Conservation (phyloP, 1,140 invertebrate genomes). For the Chlorops oryzae region DNA sequence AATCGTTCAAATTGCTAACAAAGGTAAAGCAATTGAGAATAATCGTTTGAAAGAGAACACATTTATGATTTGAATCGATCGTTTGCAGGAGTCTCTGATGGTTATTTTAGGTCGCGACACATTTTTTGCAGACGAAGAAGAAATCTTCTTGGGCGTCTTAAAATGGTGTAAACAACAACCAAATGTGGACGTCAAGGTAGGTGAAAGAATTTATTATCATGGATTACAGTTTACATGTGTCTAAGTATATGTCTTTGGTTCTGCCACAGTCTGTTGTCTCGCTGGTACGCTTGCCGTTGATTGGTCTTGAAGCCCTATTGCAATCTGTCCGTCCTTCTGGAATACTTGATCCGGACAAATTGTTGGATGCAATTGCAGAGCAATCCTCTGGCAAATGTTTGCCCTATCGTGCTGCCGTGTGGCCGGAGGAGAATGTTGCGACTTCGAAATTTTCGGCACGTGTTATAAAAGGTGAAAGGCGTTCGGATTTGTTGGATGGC, state of each 20-base stretch:
- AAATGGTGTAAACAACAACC: constrained; percentile 78
- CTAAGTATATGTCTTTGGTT: constrained; percentile 10
- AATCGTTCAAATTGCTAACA: constrained; percentile 78
- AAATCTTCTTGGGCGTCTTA: constrained; percentile 86
- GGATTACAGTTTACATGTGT: background rate
- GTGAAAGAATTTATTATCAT: constrained; percentile 9
- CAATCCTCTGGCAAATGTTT: constrained; percentile 71
- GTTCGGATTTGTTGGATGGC: constrained; percentile 78
- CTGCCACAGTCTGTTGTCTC: constrained; percentile 50
- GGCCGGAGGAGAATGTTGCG: constrained; percentile 89
- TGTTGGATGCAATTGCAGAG: constrained; percentile 89
- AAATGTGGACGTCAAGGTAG: constrained; percentile 54
- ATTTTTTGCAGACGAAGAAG: constrained; percentile 91
- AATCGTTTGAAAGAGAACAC: no score
- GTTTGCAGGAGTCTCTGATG: constrained; percentile 61
- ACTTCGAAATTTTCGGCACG: constrained; percentile 68
- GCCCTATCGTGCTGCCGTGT: constrained; percentile 71
- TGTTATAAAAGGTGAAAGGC: constrained; percentile 82
- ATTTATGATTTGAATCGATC: no score
- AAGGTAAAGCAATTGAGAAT: no score
- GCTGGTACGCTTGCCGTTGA: constrained; percentile 77
- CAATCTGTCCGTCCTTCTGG: constrained; percentile 78
- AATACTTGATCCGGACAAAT: constrained; percentile 79
- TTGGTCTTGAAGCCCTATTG: constrained; percentile 78
- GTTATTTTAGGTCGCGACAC: constrained; percentile 87